Base-by-base conservation (phyloP, 2,113 vertebrate species). In the Malurus melanocephalus region DNA sequence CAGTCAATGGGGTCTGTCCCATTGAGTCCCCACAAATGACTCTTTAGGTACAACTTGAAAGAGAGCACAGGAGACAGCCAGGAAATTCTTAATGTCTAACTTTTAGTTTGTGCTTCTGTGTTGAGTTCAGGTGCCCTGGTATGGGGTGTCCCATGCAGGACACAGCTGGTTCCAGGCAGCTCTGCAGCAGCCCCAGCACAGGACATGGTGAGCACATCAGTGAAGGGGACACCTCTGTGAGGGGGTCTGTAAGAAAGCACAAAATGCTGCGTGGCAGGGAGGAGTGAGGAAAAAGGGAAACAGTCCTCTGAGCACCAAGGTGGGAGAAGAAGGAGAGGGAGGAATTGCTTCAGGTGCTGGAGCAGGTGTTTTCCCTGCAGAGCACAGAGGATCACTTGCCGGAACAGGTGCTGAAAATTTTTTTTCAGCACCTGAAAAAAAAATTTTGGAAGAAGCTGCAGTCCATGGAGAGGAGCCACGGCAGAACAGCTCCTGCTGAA, bases 131-230 rank as follows among this genome's bases (percentile, higher is more conserved):
- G 48, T 76, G 20, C 42, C 26, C 43, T 48, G 52, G 48, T 52
- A 21, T 28, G 28, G 18, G 10, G 60, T 24, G 46, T 51, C 28
- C 28, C 27, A 28, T 57, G 43, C 35, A 52, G 46, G 61, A 60
- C n/a, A 28, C 46, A 33, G 35, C 55, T 74, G 51, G 16, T 51
- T 81, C 65, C 26, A 51, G 69, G 8, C 51, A 65, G 42, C 46
- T 85, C 46, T 76, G 57, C 12, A 7, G 0, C 8, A 16, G 79
- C 48, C 32, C 2, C 2, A 0, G 38, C 42, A 8, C 4, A 1
- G 56, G 42, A 77, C n/a, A 21, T 27, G 22, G 64, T 62, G 68
- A 80, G 65, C 32, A 62, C 21, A 10, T 26, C 0, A 0, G 28
- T 27, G 59, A 22, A 16, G 15, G 20, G 35, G 33, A 7, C n/a